phyloP scores from a whole-genome alignment of 92 coral and sea anemone genomes.

The Anthopleura xanthogrammica region DNA sequence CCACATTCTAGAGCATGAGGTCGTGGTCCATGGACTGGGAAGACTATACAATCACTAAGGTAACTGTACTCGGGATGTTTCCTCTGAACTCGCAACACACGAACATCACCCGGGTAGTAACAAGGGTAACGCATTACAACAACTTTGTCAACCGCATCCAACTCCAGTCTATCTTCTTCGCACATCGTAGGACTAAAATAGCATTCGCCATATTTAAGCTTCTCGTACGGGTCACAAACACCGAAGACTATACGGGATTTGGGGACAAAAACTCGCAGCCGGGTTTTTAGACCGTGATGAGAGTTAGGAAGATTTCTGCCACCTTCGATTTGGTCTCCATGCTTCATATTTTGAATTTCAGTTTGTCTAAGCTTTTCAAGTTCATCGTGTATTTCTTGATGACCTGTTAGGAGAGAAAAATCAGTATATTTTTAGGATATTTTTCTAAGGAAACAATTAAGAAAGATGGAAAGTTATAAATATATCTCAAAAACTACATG shows the following conservation, averaged over 20 bases:
- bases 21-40: constrained; percentile 75
- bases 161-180: constrained; percentile 59
- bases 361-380: constrained; percentile 45
- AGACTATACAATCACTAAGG: constrained; percentile 87
- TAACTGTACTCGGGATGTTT: constrained; percentile 57
- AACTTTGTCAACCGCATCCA: constrained; percentile 41
- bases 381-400: constrained; percentile 38
- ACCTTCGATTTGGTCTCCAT: constrained; percentile 51
- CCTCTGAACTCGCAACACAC: constrained; percentile 64
- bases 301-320: constrained; percentile 33
- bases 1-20: constrained; percentile 97
- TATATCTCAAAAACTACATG: no score
- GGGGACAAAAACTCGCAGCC: constrained; percentile 82
- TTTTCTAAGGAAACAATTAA: no score
- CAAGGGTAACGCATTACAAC: constrained; percentile 84
- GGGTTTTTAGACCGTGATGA: constrained; percentile 40
- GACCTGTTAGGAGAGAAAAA: no score
- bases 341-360: constrained; percentile 64
- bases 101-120: constrained; percentile 88
- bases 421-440: no score
- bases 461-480: no score
- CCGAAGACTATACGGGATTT: constrained; percentile 88
- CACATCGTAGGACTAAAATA: constrained; percentile 85
- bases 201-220: constrained; percentile 79
- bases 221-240: constrained; percentile 85